phyloP scores from a whole-genome alignment of 2,888 invertebrate genomes.

The Diloba caeruleocephala region DNA sequence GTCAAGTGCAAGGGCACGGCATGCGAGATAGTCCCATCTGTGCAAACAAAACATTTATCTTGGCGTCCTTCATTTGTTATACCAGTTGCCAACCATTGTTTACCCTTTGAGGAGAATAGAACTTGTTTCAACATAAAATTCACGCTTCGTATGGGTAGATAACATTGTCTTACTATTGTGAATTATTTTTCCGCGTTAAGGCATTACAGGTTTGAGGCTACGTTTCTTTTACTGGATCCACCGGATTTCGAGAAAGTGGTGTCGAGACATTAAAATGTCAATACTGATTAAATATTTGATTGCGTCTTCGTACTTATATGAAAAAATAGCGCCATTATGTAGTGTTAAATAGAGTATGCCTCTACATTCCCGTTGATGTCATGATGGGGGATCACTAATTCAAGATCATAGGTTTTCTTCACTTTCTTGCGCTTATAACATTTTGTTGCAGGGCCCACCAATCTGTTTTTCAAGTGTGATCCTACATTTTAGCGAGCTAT shows the following conservation, averaged over 20 bases:
- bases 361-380: too few relatives aligned
- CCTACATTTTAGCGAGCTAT: too few relatives aligned
- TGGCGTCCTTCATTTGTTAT: slow-evolving; percentile 18
- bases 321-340: too few relatives aligned
- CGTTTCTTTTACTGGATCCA: slow-evolving; percentile 16
- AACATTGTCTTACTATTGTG: slow-evolving; percentile 17
- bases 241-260: slow-evolving; percentile 33
- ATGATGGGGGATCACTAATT: too few relatives aligned
- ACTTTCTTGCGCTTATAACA: too few relatives aligned
- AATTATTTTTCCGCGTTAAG: slow-evolving; percentile 26
- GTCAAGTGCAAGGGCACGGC: slow-evolving; percentile 38
- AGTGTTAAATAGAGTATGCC: too few relatives aligned
- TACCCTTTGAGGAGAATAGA: background rate
- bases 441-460: too few relatives aligned
- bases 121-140: background rate
- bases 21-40: slow-evolving; percentile 28
- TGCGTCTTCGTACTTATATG: too few relatives aligned
- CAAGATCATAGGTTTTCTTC: too few relatives aligned
- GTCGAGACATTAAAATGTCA: slow-evolving; percentile 9
- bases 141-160: slow-evolving; percentile 3
- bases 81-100: background rate
- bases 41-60: slow-evolving; percentile 23
- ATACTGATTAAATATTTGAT: background rate
- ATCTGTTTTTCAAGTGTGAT: too few relatives aligned
- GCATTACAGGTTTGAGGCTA: slow-evolving; percentile 13